A percentile compares a stretch with the other conserved stretches of the same genome.
These are phyloP conservation scores for Tricholauxania praeusta DNA, from an alignment of 2,888 invertebrate genomes.

Conservation along the genomic window DNA sequence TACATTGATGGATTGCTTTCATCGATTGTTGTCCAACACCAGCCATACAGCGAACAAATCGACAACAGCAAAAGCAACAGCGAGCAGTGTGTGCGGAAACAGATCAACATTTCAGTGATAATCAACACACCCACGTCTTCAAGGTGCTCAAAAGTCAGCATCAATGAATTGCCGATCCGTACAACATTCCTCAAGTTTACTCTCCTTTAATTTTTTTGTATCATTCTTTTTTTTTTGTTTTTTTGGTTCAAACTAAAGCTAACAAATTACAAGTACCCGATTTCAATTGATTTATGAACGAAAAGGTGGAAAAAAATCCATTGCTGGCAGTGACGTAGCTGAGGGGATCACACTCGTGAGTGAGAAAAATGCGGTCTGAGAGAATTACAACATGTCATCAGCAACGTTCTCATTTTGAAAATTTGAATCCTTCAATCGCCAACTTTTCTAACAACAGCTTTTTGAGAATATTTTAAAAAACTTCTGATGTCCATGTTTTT, in stretches of 20 bases:
- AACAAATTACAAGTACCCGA: slow-evolving; percentile 57
- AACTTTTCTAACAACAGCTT: too few species aligned
- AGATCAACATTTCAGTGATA: slow-evolving; percentile 25
- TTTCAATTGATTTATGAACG: too few species aligned
- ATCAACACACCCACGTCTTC: slow-evolving; percentile 31
- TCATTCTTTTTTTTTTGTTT: neutral
- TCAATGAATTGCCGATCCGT: slow-evolving; percentile 37
- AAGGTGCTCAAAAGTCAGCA: neutral
- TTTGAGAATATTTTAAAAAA: too few species aligned
- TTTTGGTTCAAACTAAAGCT: slow-evolving; percentile 52
- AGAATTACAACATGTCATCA: too few species aligned
- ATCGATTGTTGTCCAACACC: slow-evolving; percentile 62
- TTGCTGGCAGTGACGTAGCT: too few species aligned
- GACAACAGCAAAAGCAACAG: slow-evolving; percentile 10
- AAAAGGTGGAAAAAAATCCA: too few species aligned
- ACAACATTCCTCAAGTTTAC: slow-evolving; percentile 13
- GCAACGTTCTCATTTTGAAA: too few species aligned
- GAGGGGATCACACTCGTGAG: too few species aligned
- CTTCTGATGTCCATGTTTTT: too few species aligned
- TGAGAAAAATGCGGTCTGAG: too few species aligned
- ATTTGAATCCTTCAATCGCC: too few species aligned
- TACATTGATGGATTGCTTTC: slow-evolving; percentile 65
- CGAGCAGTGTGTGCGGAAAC: slow-evolving; percentile 30
- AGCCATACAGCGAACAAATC: slow-evolving; percentile 38
- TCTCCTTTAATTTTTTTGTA: neutral